phyloP scores from a whole-genome alignment of 2,113 vertebrate species.

The Trogon surrucura region DNA sequence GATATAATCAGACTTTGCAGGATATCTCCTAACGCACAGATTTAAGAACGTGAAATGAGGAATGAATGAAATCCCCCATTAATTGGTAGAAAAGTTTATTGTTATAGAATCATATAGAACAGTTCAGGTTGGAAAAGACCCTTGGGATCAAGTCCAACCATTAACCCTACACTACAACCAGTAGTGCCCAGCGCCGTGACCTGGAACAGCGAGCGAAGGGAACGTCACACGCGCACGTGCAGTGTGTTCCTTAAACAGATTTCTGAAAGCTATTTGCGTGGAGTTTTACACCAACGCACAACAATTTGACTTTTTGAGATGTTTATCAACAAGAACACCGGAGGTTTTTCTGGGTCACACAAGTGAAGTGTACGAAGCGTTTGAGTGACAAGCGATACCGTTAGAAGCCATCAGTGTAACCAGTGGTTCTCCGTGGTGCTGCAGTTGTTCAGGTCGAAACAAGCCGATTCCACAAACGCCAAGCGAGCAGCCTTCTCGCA shows the following conservation, averaged over 20 bases:
- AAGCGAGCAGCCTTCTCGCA: background rate
- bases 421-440: background rate
- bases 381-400: background rate
- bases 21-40: too few relatives aligned
- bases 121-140: too few relatives aligned
- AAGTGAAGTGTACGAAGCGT: too few relatives aligned
- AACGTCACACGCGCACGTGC: background rate
- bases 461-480: background rate
- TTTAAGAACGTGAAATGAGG: background rate
- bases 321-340: background rate
- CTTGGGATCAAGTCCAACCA: too few relatives aligned
- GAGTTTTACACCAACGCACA: background rate
- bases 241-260: background rate
- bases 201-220: background rate
- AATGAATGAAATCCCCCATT: background rate
- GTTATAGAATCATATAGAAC: background rate
- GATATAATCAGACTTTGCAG: too few relatives aligned
- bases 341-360: background rate
- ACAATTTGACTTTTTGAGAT: background rate
- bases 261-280: background rate
- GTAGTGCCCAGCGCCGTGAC: background rate
- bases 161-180: too few relatives aligned
- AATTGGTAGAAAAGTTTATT: slow-evolving; percentile 15
- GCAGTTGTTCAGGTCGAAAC: background rate
- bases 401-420: background rate